phyloP scores from a whole-genome alignment of 2,113 vertebrate species.

The Boulengerochromis microlepis region DNA sequence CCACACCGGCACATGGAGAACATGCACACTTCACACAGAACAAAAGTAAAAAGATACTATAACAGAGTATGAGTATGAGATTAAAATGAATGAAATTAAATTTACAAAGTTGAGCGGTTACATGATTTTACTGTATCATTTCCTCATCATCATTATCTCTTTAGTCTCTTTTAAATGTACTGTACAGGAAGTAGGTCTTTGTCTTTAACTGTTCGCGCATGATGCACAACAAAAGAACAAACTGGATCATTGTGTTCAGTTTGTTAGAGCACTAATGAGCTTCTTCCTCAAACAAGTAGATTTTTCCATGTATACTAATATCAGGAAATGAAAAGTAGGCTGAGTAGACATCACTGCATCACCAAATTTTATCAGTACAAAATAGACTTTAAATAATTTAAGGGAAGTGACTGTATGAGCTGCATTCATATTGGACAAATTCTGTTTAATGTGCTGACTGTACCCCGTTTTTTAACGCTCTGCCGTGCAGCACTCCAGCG shows the following conservation, averaged over 20 bases:
- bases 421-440: neutral
- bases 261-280: neutral
- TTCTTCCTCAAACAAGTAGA: neutral
- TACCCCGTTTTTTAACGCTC: neutral
- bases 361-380: neutral
- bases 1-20: neutral
- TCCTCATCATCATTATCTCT: neutral
- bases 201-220: conserved; percentile 17
- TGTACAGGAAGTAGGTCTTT: neutral
- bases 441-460: neutral
- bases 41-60: neutral
- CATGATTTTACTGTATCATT: neutral
- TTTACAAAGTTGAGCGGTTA: neutral
- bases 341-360: neutral
- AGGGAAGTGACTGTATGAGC: neutral
- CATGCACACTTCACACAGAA: neutral
- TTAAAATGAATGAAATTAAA: neutral
- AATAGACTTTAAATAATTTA: neutral
- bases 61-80: neutral
- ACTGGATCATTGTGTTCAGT: conserved; percentile 39
- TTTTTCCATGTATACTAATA: neutral
- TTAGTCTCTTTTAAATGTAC: neutral
- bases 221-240: conserved; percentile 27
- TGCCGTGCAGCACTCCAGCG: neutral
- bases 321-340: neutral